A percentile compares a stretch with the other conserved stretches of the same genome.
Evolutionary conservation across 2,113 vertebrate genomes (phyloP).

Genomic region (Colius striatus): DNA sequence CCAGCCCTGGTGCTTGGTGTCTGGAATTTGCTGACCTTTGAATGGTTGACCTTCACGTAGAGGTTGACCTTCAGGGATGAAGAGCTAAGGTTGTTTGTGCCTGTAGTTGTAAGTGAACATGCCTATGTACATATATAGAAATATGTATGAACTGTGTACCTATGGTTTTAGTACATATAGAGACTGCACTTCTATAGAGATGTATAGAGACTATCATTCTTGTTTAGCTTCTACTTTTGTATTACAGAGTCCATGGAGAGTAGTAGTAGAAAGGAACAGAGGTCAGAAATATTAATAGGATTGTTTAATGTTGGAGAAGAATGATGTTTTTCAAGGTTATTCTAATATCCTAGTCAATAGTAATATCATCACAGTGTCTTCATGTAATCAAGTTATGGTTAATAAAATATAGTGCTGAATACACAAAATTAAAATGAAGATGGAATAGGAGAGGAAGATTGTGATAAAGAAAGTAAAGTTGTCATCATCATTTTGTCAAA

Average conservation of each 20-base stretch:
- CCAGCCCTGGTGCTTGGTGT: neutral
- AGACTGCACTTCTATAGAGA: neutral
- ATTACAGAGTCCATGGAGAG: neutral
- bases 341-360: constrained; percentile 59
- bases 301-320: constrained; percentile 39
- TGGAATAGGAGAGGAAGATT: constrained; percentile 56
- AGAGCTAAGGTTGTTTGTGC: neutral
- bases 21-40: neutral
- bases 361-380: constrained; percentile 51
- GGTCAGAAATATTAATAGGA: constrained; percentile 42
- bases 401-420: constrained; percentile 56
- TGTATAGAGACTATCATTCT: neutral
- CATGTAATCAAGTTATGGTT: constrained; percentile 49
- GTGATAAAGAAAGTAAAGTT: constrained; percentile 58
- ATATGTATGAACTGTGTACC: neutral
- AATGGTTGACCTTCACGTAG: neutral
- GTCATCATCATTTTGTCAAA: constrained; percentile 66
- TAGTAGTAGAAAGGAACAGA: neutral
- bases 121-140: neutral
- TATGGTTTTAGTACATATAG: neutral
- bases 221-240: neutral
- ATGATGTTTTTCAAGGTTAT: constrained; percentile 62
- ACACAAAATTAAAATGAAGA: constrained; percentile 62
- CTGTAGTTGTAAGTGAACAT: neutral
- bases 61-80: neutral